Evolutionary conservation across 2,888 invertebrate genomes (phyloP).

Genomic region (Hymenopus coronatus): DNA sequence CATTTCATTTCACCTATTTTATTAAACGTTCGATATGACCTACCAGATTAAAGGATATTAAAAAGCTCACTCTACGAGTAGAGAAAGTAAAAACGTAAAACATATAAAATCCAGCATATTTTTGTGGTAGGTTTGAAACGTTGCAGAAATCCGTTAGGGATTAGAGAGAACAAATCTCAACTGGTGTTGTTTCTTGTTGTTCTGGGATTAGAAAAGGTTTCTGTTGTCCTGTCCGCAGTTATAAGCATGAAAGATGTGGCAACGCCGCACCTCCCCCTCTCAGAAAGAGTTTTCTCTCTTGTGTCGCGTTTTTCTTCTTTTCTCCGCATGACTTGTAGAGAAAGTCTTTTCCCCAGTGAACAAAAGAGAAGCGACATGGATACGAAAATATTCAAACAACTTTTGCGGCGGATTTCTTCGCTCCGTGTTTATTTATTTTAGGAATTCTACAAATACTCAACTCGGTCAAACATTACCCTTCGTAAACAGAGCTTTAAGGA

Average conservation of each 20-base stretch:
- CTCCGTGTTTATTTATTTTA: slow-evolving; percentile 8
- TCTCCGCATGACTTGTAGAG: too few species aligned
- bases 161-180: not conserved
- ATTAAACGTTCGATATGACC: too few species aligned
- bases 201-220: not conserved
- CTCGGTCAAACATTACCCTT: not conserved
- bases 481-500: not conserved
- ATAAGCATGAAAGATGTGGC: not conserved
- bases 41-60: too few species aligned
- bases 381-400: slow-evolving; percentile 6
- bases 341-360: not conserved
- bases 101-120: too few species aligned
- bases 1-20: too few species aligned
- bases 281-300: not conserved
- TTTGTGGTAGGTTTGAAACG: too few species aligned
- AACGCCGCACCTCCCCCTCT: not conserved
- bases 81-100: too few species aligned
- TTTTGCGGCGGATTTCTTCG: not conserved
- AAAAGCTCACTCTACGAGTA: too few species aligned
- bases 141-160: not conserved
- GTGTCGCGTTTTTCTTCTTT: not conserved
- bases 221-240: not conserved
- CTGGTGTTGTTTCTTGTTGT: not conserved
- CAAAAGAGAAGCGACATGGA: not conserved
- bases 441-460: not conserved